Percentiles rank a stretch among this genome's conserved stretches.
Evolutionary conservation across 2,888 invertebrate species (phyloP).

Genomic region (Panopea generosa): DNA sequence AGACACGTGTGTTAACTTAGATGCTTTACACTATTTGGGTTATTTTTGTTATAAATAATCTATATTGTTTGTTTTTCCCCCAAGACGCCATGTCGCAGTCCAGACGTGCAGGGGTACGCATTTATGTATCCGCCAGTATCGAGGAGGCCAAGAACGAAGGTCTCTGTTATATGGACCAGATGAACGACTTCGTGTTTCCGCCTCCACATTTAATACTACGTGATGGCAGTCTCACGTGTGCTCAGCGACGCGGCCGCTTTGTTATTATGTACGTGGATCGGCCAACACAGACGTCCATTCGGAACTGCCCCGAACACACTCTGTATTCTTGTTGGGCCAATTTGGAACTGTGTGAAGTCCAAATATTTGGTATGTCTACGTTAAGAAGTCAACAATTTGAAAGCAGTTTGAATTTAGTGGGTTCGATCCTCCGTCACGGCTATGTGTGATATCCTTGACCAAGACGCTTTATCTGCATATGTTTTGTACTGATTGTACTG

Average conservation of each 20-base stretch:
- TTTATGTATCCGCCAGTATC: slow-evolving; percentile 62
- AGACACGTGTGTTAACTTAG: too few relatives aligned
- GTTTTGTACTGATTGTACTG: too few relatives aligned
- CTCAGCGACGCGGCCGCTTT: slow-evolving; percentile 59
- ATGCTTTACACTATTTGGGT: too few relatives aligned
- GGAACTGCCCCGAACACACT: slow-evolving; percentile 60
- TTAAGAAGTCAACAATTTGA: too few relatives aligned
- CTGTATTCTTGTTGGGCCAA: slow-evolving; percentile 72
- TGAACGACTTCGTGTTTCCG: slow-evolving; percentile 62
- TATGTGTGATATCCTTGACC: too few relatives aligned
- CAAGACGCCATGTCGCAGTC: slow-evolving; percentile 60
- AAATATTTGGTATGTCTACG: slow-evolving; percentile 61
- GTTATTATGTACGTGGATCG: slow-evolving; percentile 63
- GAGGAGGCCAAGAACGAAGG: slow-evolving; percentile 65
- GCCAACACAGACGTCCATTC: slow-evolving; percentile 55
- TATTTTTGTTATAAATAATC: too few relatives aligned
- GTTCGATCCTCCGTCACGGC: too few relatives aligned
- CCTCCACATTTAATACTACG: slow-evolving; percentile 61
- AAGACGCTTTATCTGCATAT: too few relatives aligned
- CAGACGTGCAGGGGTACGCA: slow-evolving; percentile 61
- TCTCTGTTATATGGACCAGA: slow-evolving; percentile 65
- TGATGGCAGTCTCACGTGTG: slow-evolving; percentile 62
- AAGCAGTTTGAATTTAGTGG: too few relatives aligned
- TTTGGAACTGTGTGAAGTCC: slow-evolving; percentile 68
- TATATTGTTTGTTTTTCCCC: not conserved